These are phyloP conservation scores for Symphodus melops DNA, from an alignment of 2,113 vertebrate species.

Conservation along the genomic window DNA sequence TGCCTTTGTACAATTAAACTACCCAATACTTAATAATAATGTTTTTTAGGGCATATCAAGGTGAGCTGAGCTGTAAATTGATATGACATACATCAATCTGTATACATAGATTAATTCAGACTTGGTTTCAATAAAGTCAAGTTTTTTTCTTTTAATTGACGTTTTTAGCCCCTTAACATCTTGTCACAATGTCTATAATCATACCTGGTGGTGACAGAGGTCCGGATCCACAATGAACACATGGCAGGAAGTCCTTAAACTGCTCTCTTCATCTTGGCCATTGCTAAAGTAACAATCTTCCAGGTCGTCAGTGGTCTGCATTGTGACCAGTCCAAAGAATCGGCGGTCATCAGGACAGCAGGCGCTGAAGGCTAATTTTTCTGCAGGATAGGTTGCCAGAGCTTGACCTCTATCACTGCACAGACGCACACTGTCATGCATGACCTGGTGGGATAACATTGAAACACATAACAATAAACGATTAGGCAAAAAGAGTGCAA, in stretches of 20 bases:
- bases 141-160: background rate
- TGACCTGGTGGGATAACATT: slow-evolving; percentile 75
- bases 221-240: slow-evolving; percentile 98
- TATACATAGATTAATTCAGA: too few species aligned
- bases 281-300: slow-evolving; percentile 80
- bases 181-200: background rate
- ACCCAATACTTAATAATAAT: too few species aligned
- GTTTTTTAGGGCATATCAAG: too few species aligned
- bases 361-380: slow-evolving; percentile 97
- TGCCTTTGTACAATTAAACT: too few species aligned
- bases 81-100: background rate
- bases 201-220: slow-evolving; percentile 90
- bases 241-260: slow-evolving; percentile 94
- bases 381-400: slow-evolving; percentile 93
- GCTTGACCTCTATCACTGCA: slow-evolving; percentile 88
- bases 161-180: background rate
- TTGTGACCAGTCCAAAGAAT: slow-evolving; percentile 96
- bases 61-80: too few species aligned
- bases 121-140: background rate
- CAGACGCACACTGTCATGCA: slow-evolving; percentile 94
- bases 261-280: slow-evolving; percentile 86
- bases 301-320: slow-evolving; percentile 90
- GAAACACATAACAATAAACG: background rate
- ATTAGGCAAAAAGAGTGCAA: background rate
- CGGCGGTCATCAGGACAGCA: slow-evolving; percentile 94